Evolutionary conservation across 2,113 vertebrate species (phyloP).

Genomic region (Puntigrus tetrazona): DNA sequence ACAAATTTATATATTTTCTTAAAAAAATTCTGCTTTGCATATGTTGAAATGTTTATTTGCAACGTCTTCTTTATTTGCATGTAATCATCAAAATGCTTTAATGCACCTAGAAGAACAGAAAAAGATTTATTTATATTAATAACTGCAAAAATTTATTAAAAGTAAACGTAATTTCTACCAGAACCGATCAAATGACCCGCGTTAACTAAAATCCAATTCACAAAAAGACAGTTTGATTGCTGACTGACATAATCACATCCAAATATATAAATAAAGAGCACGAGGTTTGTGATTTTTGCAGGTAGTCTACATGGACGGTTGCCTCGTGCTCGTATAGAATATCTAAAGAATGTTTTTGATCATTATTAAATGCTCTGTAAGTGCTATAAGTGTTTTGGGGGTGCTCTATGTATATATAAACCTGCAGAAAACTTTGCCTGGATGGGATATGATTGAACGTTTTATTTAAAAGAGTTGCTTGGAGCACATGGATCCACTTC

Average conservation of each 20-base stretch:
- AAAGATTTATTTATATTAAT: neutral
- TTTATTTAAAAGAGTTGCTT: neutral
- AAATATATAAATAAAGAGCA: neutral
- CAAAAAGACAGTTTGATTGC: neutral
- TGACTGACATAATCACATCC: neutral
- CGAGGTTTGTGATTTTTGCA: neutral
- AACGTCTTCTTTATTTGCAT: neutral
- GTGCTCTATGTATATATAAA: too few species aligned
- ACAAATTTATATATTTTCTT: too few species aligned
- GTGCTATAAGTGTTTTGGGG: neutral
- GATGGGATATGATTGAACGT: neutral
- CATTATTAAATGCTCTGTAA: too few species aligned
- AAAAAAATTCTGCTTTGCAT: neutral
- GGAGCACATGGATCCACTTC: neutral
- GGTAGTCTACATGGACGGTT: neutral
- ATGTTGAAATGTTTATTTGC: neutral
- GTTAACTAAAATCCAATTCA: neutral
- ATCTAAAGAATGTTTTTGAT: too few species aligned
- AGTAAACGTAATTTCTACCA: neutral
- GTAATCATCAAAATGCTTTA: neutral
- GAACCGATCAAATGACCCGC: neutral
- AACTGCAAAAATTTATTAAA: neutral
- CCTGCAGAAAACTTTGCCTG: neutral
- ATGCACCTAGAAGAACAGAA: neutral
- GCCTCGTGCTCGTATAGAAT: neutral